Evolutionary conservation across 1,140 invertebrate species (phyloP), one percentile per base, ranked within the genome.

Genomic region (Chrysomallon squamiferum): DNA sequence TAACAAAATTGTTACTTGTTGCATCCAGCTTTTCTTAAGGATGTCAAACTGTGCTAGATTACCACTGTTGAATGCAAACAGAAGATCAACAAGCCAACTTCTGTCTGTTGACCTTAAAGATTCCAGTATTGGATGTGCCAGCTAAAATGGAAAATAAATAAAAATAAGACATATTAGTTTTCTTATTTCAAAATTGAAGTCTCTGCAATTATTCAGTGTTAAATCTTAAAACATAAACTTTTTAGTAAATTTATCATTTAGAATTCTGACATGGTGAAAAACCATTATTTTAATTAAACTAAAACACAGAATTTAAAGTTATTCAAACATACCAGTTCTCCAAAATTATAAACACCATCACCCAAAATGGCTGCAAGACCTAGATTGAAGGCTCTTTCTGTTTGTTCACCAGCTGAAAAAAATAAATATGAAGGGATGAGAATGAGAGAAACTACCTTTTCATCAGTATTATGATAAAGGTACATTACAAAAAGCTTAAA

Each of bases 271-370:
- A n/a, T n/a, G n/a, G n/a, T n/a, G n/a, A n/a, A n/a, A n/a, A n/a
- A n/a, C n/a, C n/a, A n/a, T n/a, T n/a, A n/a, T n/a, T n/a, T n/a
- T n/a, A n/a, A n/a, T n/a, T n/a, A n/a, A n/a, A n/a, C n/a, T n/a
- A n/a, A n/a, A n/a, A n/a, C n/a, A n/a, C n/a, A n/a, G n/a, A n/a
- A n/a, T n/a, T n/a, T n/a, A n/a, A n/a, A 38, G 15, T 38, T 38
- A 38, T 38, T 4, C 56, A 32, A 35, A 86, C 86, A 85, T 78
- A 93, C 90, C 78, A 99, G 86, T 87, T 99, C 97, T 0, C 96
- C 97, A 78, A 99, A 92, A 85, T 99, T 99, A 84, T 98, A 99
- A 20, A 99, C 93, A 43, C 93, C 94, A 78, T 98, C 93, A 11
- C 96, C 97, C 0, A 98, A 84, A 13, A 99, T 88, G 0, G 96